Percentiles rank a stretch among this genome's conserved stretches.
Evolutionary conservation across 2,888 invertebrate genomes (phyloP).

Genomic region (Drosophila greeni): DNA sequence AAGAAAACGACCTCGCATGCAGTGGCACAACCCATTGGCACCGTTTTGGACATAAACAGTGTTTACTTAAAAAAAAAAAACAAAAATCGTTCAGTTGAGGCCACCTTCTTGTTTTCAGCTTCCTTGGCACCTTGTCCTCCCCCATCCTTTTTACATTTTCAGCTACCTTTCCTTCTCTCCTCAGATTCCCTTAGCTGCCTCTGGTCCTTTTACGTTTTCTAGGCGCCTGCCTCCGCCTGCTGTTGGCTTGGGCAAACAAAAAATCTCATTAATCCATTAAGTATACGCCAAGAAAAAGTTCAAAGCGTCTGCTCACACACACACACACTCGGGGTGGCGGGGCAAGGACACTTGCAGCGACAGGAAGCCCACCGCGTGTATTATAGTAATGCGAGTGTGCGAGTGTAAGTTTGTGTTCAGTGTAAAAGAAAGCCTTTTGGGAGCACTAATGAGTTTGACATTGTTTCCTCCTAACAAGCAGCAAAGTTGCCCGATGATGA

Average conservation of each 20-base stretch:
- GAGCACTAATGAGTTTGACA: conserved; percentile 75
- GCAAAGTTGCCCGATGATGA: conserved; percentile 57
- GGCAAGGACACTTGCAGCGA: conserved; percentile 42
- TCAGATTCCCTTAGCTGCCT: neutral
- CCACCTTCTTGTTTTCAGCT: conserved; percentile 43
- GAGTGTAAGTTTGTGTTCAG: conserved; percentile 51
- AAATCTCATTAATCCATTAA: conserved; percentile 74
- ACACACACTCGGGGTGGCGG: conserved; percentile 22
- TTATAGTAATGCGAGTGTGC: conserved; percentile 30
- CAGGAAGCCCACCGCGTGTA: conserved; percentile 43
- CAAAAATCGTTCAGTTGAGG: conserved; percentile 35
- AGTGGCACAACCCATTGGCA: conserved; percentile 30
- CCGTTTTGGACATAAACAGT: conserved; percentile 57
- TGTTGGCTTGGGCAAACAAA: conserved; percentile 72
- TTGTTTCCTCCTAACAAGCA: conserved; percentile 74
- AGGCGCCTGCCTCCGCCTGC: conserved; percentile 50
- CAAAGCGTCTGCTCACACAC: conserved; percentile 61
- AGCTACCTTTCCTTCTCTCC: neutral
- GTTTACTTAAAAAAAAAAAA: conserved; percentile 48
- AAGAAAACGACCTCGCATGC: conserved; percentile 26
- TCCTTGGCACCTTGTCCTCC: conserved; percentile 16
- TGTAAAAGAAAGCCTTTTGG: conserved; percentile 72
- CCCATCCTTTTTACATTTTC: conserved; percentile 16
- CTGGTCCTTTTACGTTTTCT: conserved; percentile 26
- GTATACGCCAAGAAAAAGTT: conserved; percentile 70